Evolutionary conservation across 2,797 vertebrate species (phyloP).

Genomic region (Prunella strophiata): DNA sequence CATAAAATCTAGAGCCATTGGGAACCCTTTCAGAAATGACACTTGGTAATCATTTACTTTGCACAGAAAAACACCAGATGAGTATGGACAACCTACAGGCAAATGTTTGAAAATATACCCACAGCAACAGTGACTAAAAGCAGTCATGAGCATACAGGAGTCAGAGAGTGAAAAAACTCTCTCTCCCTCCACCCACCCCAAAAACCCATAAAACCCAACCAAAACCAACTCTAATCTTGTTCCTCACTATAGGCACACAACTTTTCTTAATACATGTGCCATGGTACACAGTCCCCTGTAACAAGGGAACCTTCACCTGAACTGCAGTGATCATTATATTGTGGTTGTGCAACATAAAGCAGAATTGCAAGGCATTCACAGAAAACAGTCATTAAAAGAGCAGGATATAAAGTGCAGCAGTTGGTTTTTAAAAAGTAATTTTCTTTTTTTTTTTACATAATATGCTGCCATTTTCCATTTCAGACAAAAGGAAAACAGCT

Average conservation of each 20-base stretch:
- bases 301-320: not conserved
- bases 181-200: rapidly evolving
- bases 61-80: not conserved
- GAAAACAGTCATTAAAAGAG: not conserved
- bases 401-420: not conserved
- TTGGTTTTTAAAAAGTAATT: not conserved
- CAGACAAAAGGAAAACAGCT: not conserved
- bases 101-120: not conserved
- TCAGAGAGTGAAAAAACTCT: not conserved
- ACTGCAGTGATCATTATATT: rapidly evolving
- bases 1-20: not conserved
- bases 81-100: not conserved
- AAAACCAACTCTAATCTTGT: not conserved
- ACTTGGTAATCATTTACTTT: not conserved
- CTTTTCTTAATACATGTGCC: rapidly evolving
- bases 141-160: not conserved
- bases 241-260: not conserved
- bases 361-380: not conserved
- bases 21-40: not conserved
- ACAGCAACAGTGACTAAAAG: not conserved
- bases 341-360: not conserved
- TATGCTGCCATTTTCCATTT: not conserved
- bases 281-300: not conserved
- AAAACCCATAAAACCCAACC: not conserved
- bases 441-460: not conserved